Evolutionary conservation across 2,113 vertebrate species (phyloP), one percentile per base, ranked within the genome.

Genomic region (Sphaerodactylus townsendi): DNA sequence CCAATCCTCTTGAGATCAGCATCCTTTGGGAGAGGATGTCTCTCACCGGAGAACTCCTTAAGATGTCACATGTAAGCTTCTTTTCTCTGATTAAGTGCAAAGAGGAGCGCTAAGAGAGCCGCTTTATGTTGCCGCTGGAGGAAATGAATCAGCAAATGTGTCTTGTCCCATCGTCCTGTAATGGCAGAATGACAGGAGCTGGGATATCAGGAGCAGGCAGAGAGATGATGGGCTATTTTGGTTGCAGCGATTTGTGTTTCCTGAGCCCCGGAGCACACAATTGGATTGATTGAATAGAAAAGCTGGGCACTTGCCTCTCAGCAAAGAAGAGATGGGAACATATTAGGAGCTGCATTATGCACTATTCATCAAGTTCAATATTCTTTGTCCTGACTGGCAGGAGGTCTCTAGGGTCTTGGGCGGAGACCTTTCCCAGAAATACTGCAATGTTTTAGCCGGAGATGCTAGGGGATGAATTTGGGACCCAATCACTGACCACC

Each of bases 11-110:
- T 72, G 66, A 41, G 41, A 71, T 37, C 41, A 28, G 21, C 37
- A 30, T 76, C 62, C 65, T 92, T 88, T 77, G 0, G 4, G 85
- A 75, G 65, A 87, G 87, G 76, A 77, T 56, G 76, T 0, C 1
- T 82, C 89, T 91, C 86, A 91, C 90, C 87, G 87, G 89, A 90
- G 84, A 73, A 85, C 76, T 88, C 90, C 82, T 93, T 86, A 86
- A 86, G 88, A 89, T 53, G 84, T 62, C 86, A 85, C 48, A 84
- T 91, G 82, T 69, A 66, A 88, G 77, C 86, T 82, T 44, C 53
- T 92, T 83, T 79, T 84, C 65, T 59, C 92, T 92, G 90, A 89
- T 87, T 72, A 92, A 93, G 87, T 72, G 86, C 70, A 59, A 25
- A 28, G 73, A 75, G 85, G 84, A 91, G 76, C 82, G 87, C 71